A percentile compares a stretch with the other conserved stretches of the same genome.
These are phyloP conservation scores for Pseudonaja textilis DNA, from an alignment of 2,113 vertebrate genomes.

Conservation along the genomic window DNA sequence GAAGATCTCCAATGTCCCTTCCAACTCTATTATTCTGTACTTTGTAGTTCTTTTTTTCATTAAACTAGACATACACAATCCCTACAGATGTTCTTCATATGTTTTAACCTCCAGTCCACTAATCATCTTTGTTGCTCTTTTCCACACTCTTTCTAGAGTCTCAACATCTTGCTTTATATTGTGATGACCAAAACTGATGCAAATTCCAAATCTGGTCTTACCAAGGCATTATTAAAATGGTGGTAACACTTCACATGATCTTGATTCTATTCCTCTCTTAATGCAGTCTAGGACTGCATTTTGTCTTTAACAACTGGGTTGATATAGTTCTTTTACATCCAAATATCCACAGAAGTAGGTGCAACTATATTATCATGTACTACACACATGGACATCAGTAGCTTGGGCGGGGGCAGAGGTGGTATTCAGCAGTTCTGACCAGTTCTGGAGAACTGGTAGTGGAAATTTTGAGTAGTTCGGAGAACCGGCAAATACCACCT, in stretches of 20 bases:
- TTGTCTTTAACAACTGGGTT: background rate
- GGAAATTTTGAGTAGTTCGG: too few species aligned
- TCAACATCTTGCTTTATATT: background rate
- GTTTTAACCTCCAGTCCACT: background rate
- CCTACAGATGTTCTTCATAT: background rate
- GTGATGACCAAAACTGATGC: background rate
- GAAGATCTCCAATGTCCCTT: too few species aligned
- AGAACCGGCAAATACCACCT: too few species aligned
- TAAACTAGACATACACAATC: background rate
- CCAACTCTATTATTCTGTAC: too few species aligned
- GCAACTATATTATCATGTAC: background rate
- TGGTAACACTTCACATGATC: background rate
- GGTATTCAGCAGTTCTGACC: too few species aligned
- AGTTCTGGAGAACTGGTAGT: too few species aligned
- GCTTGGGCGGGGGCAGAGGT: background rate
- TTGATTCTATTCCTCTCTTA: background rate
- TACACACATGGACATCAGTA: background rate
- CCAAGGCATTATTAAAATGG: background rate
- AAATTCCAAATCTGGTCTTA: too few species aligned
- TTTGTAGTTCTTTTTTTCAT: background rate
- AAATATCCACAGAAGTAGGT: background rate
- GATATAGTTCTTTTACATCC: background rate
- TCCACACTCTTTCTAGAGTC: background rate
- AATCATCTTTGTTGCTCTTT: background rate
- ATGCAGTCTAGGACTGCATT: background rate